A percentile compares a stretch with the other conserved stretches of the same genome.
Evolutionary conservation across 2,797 vertebrate species (phyloP).

Genomic region (Sebastes trivittatus): DNA sequence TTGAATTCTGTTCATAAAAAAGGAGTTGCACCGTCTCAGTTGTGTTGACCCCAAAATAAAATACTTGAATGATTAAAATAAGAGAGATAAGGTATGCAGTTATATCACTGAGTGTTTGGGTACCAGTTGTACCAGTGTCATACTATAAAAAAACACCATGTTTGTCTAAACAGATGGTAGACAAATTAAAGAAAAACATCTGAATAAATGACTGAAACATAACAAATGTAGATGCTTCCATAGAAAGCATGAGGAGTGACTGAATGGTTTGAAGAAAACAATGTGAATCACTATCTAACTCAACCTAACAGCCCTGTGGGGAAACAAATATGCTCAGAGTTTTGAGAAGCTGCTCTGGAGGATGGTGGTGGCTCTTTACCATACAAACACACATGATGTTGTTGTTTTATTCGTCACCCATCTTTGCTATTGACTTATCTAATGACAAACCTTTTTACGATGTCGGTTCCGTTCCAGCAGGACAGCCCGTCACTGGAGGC

Average conservation of each 20-base stretch:
- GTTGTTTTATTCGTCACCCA: neutral
- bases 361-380: neutral
- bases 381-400: neutral
- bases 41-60: neutral
- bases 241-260: neutral
- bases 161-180: neutral
- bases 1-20: neutral
- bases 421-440: neutral
- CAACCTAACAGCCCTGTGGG: neutral
- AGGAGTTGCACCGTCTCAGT: neutral
- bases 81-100: no score
- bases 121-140: neutral
- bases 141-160: neutral
- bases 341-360: neutral
- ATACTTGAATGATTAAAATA: neutral
- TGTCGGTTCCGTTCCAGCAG: conserved; percentile 88
- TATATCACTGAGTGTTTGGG: no score
- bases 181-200: neutral
- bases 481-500: conserved; percentile 79
- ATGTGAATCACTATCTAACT: neutral
- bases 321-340: neutral
- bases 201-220: neutral
- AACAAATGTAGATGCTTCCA: neutral
- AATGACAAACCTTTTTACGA: conserved; percentile 84
- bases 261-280: neutral